These are phyloP conservation scores for Diogma glabrata DNA, from an alignment of 2,888 invertebrate genomes.

Conservation along the genomic window DNA sequence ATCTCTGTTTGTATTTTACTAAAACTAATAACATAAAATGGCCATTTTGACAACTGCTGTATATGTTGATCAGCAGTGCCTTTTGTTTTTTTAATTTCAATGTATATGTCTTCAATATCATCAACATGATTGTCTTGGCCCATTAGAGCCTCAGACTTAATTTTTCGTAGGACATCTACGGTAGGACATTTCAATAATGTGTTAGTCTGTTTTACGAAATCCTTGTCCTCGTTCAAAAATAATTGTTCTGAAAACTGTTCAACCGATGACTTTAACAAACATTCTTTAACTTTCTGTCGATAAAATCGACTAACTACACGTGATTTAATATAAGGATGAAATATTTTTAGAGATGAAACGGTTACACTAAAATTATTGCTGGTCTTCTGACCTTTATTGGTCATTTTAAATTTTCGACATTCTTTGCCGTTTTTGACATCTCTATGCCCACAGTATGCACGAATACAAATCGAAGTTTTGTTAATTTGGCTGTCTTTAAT, in stretches of 20 bases:
- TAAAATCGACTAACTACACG: neutral
- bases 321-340: neutral
- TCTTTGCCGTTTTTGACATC: neutral
- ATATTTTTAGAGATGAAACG: neutral
- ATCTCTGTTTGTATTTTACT: no score
- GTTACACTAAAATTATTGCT: neutral
- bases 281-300: neutral
- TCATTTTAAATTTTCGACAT: neutral
- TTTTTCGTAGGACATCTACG: neutral
- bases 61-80: no score
- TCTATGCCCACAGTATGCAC: neutral
- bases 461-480: neutral
- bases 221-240: neutral
- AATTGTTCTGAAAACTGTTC: neutral
- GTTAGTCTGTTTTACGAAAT: neutral
- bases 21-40: no score
- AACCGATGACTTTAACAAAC: neutral
- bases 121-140: neutral
- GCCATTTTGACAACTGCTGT: no score
- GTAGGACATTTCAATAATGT: neutral
- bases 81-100: no score
- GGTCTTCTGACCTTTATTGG: neutral
- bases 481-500: neutral
- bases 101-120: neutral
- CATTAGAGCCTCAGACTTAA: neutral